Base-by-base conservation (phyloP, 2,797 vertebrate species). In the Ara ararauna region DNA sequence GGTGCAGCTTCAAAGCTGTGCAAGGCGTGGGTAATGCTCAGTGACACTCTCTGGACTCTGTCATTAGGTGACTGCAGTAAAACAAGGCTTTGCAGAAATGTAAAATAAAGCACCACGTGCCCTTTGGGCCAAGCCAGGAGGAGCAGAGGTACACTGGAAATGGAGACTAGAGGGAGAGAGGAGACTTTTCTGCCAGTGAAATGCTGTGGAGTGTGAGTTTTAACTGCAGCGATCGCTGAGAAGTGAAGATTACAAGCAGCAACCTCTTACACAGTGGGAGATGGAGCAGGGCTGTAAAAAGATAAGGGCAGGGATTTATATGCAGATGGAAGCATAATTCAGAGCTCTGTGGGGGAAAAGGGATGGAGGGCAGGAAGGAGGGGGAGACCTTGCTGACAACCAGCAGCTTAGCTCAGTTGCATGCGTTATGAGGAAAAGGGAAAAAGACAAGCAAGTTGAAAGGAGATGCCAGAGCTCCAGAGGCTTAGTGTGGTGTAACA, bases 21-120 rank as follows among this genome's bases (percentile, higher is more conserved):
- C 50, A 45, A 42, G 34, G 48, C 8, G 54, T 47, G 27, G 17
- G 17, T 53, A 44, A 10, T 3, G 9, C 54, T 85, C 15, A 8
- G 64, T 18, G 80, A 19, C 0, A 0, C 11, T 30, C 36, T 65
- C 36, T 58, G 65, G 40, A 3, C 6, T 47, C 1, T 1, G 30
- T 40, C 54, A 23, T 42, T 53, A 4, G 7, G 54, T 21, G 65
- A 36, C 60, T 51, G 61, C 47, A 64, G 51, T 13, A 51, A 54
- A 75, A 61, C 2, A 0, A 19, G 42, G n/a, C 17, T 23, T n/a
- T 34, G 82, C 29, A 62, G 77, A 54, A 54, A 23, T 3, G 6
- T 26, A 15, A 27, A 23, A 61, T 9, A 22, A 44, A 44, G 21
- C 18, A 22, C 4, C 23, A 5, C 0, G 1, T 42, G 36, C 21